A percentile compares a stretch with the other conserved stretches of the same genome.
These are phyloP conservation scores for Beris chalybata DNA, from an alignment of 2,888 invertebrate genomes.

Conservation along the genomic window DNA sequence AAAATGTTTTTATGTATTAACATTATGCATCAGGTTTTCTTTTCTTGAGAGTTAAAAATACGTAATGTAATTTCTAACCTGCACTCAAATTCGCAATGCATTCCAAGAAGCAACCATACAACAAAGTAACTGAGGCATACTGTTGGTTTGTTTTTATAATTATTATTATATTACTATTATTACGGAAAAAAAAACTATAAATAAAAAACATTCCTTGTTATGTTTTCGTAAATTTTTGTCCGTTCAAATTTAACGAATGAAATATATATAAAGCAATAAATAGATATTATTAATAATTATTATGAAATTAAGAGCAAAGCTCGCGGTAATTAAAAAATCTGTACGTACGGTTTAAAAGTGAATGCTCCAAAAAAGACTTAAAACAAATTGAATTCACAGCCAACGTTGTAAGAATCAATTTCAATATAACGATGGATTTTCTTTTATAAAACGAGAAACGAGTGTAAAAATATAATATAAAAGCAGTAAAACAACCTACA, in stretches of 20 bases:
- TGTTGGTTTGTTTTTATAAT: conserved; percentile 30
- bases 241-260: conserved; percentile 14
- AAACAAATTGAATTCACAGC: too few species aligned
- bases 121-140: conserved; percentile 28
- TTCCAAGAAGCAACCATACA: conserved; percentile 4
- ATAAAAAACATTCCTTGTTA: conserved; percentile 21
- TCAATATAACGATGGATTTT: too few species aligned
- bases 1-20: conserved; percentile 23
- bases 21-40: conserved; percentile 26
- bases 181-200: conserved; percentile 22
- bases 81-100: background rate
- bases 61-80: too few species aligned
- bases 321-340: conserved; percentile 8
- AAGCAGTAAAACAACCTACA: too few species aligned
- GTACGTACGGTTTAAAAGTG: too few species aligned
- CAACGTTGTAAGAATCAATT: too few species aligned
- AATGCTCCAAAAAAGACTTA: too few species aligned
- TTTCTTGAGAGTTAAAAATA: too few species aligned
- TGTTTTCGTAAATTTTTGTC: conserved; percentile 25
- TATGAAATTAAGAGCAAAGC: conserved; percentile 25
- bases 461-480: too few species aligned
- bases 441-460: too few species aligned
- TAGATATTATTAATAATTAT: conserved; percentile 23
- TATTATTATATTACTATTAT: conserved; percentile 26
- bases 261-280: conserved; percentile 24